These are phyloP conservation scores for Listronotus oregonensis DNA, from an alignment of 1,140 invertebrate species.

Conservation along the genomic window DNA sequence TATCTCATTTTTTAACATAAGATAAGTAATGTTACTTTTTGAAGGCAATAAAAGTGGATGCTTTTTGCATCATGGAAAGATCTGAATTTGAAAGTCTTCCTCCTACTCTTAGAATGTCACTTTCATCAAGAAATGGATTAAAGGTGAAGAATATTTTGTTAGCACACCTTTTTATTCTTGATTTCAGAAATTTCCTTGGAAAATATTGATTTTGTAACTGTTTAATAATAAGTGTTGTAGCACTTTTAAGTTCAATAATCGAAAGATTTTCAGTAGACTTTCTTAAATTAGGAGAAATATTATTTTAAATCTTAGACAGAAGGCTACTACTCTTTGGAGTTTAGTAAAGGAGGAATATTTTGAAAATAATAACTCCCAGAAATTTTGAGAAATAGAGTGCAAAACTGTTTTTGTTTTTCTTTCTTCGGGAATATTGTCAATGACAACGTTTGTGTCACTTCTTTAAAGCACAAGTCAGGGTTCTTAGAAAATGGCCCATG, in stretches of 20 bases:
- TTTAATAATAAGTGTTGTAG: too few relatives aligned
- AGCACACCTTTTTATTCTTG: constrained; percentile 8
- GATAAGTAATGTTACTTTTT: constrained; percentile 13
- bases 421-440: too few relatives aligned
- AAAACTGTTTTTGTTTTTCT: too few relatives aligned
- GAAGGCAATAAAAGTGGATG: constrained; percentile 32
- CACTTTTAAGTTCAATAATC: too few relatives aligned
- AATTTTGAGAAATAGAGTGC: too few relatives aligned
- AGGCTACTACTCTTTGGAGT: too few relatives aligned
- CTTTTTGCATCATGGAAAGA: constrained; percentile 30
- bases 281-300: too few relatives aligned
- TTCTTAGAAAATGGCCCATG: constrained; percentile 43
- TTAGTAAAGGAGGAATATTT: too few relatives aligned
- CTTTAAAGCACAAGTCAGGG: background rate
- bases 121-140: constrained; percentile 33
- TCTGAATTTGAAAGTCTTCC: constrained; percentile 41
- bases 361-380: too few relatives aligned
- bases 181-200: constrained; percentile 8
- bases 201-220: background rate
- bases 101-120: constrained; percentile 42
- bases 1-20: constrained; percentile 27
- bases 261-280: too few relatives aligned
- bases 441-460: too few relatives aligned
- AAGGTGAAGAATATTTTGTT: constrained; percentile 14
- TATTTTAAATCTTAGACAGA: too few relatives aligned